Percentiles rank a stretch among this genome's conserved stretches.
phyloP scores from a whole-genome alignment of 2,888 invertebrate genomes.

The Euzetes globulus region DNA sequence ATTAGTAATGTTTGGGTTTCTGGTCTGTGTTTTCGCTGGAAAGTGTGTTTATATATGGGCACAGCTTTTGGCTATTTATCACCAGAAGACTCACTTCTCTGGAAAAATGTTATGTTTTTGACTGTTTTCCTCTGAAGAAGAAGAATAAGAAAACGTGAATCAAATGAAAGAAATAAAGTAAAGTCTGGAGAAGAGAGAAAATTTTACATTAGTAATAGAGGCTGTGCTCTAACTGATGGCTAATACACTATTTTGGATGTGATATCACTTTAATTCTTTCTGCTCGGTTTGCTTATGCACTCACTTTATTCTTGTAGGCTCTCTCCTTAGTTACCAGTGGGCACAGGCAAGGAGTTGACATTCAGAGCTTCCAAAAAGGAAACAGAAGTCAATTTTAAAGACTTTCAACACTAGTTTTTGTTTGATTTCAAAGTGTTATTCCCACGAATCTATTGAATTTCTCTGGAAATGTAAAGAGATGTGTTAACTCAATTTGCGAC shows the following conservation, averaged over 20 bases:
- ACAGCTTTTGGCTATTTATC: too few relatives aligned
- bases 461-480: too few relatives aligned
- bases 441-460: too few relatives aligned
- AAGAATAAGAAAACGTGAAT: not conserved
- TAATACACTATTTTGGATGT: not conserved
- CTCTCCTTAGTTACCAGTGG: not conserved
- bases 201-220: constrained; percentile 5
- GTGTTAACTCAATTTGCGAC: not conserved
- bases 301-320: not conserved
- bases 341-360: too few relatives aligned
- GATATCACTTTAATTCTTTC: constrained; percentile 22
- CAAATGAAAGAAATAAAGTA: not conserved
- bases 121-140: not conserved
- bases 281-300: constrained; percentile 27
- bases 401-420: too few relatives aligned
- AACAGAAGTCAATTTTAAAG: too few relatives aligned
- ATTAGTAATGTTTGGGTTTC: not conserved
- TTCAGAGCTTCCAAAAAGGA: too few relatives aligned
- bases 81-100: too few relatives aligned
- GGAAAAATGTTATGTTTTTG: not conserved
- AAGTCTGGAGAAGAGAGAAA: not conserved
- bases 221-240: not conserved
- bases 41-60: too few relatives aligned
- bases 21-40: not conserved
- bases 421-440: too few relatives aligned